These are phyloP conservation scores for Hippocampus abdominalis DNA, from an alignment of 2,113 vertebrate genomes.

Conservation along the genomic window DNA sequence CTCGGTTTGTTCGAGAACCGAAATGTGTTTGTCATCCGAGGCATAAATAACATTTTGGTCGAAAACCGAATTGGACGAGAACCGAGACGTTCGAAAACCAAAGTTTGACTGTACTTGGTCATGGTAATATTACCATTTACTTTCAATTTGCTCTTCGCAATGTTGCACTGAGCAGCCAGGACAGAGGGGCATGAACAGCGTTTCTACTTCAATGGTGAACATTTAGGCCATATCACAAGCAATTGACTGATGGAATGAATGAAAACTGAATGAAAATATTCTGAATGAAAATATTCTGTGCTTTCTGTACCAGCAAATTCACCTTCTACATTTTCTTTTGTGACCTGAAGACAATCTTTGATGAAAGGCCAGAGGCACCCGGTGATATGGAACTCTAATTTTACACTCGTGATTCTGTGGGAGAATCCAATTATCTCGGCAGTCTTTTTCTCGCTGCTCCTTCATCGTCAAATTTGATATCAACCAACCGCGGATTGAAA, in stretches of 20 bases:
- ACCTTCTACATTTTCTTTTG: conserved; percentile 10
- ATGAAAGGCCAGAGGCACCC: conserved; percentile 12
- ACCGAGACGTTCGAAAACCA: no score
- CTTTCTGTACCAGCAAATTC: not conserved
- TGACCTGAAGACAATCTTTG: conserved; percentile 15
- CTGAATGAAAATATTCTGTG: not conserved
- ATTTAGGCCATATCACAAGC: no score
- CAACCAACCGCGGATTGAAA: conserved; percentile 33
- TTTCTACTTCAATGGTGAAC: no score
- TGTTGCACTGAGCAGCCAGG: not conserved
- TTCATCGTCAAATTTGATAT: conserved; percentile 37
- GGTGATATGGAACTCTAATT: conserved; percentile 23
- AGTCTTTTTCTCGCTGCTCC: not conserved
- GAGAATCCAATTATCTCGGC: conserved; percentile 14
- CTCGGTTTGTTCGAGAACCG: no score
- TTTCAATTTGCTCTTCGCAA: not conserved
- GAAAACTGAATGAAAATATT: no score
- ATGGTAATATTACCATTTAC: not conserved
- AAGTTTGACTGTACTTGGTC: no score
- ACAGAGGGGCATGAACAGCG: not conserved
- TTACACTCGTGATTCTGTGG: conserved; percentile 30
- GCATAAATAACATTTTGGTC: no score
- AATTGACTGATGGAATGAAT: not conserved
- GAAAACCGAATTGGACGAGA: no score
- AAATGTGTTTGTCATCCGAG: no score